Evolutionary conservation across 2,797 vertebrate species (phyloP), one percentile per base, ranked within the genome.

Genomic region (Nyctalus aviator): DNA sequence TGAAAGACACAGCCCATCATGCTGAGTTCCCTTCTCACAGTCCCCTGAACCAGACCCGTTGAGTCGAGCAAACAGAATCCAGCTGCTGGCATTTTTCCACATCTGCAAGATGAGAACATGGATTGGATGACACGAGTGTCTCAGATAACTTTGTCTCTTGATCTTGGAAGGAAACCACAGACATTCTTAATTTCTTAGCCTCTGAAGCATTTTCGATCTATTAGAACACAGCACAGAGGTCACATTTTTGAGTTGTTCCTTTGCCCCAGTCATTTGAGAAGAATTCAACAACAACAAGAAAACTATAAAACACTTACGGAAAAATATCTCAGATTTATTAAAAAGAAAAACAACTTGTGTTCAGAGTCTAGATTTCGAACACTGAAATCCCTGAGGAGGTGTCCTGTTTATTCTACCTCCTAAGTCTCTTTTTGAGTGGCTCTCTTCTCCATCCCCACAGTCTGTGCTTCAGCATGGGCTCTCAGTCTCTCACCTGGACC

Each of bases 131-230:
- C 25, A 41, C 4, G 18, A 69, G 37, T 21, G n/a, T 82, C 88
- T 84, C 89, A 44, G 32, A 88, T 69, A 64, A 66, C 55, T 93
- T 62, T 1, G 9, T 75, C 66, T 90, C 78, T 90, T 55, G 82
- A 92, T 88, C 75, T 93, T 92, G 88, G 82, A 84, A 94, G n/a
- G 83, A 95, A 93, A 69, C 30, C 82, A 76, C 50, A 79, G 66
- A 27, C 48, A 87, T 66, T 83, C 66, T 90, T 88, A 57, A 95
- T 93, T 88, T 83, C 77, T 92, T 90, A 90, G 23, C 41, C 27
- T 95, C 46, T 77, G 41, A 93, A 94, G 86, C 93, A 83, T 88
- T 86, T 94, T 86, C 78, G 78, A 4, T 79, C 35, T 90, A 69
- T 64, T 86, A 71, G 88, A 90, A 90, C 82, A 84, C 62, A 93